Evolutionary conservation across 2,888 invertebrate genomes (phyloP), one percentile per base, ranked within the genome.

Genomic region (Byasa hedistus): DNA sequence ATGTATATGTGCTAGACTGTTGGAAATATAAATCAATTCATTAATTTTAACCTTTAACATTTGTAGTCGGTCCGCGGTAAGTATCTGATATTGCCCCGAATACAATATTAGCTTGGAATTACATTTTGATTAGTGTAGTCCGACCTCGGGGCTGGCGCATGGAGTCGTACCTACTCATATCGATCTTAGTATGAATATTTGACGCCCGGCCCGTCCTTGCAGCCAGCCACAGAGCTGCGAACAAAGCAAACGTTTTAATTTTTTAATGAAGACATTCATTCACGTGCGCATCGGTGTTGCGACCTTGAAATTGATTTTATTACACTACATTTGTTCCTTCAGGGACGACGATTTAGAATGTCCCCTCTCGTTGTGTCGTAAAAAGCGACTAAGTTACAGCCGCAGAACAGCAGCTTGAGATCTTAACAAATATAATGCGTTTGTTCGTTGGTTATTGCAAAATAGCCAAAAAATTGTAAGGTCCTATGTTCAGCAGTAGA

Each of bases 131-230:
- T 89, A 87, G 82, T 83, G 73, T 78, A 77, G 79, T 77, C 76
- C 79, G 83, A 83, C 83, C 82, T 84, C 83, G 83, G 76, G 79
- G 80, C 79, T 76, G 77, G 81, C 84, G 84, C 83, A 86, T 83
- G 77, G 74, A 75, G 76, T 73, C 73, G 75, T 77, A 78, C 75
- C 76, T 76, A 79, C 80, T 82, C 81, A 83, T 86, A 90, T 91
- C 89, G 91, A 91, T 89, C 86, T 84, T 68, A 73, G 79, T 82
- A 90, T 91, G 89, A 91, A 90, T 91, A 90, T 91, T 91, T 90
- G 84, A 91, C 84, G 78, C 69, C 48, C 76, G 71, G 70, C 73
- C 80, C 85, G 88, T 85, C 87, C 89, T 89, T 87, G 88, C 81
- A 81, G 71, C 79, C 76, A 70, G 72, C 69, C 75, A 75, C 73